A percentile compares a stretch with the other conserved stretches of the same genome.
Conservation (phyloP, 2,888 invertebrate genomes). For the Byasa hedistus region DNA sequence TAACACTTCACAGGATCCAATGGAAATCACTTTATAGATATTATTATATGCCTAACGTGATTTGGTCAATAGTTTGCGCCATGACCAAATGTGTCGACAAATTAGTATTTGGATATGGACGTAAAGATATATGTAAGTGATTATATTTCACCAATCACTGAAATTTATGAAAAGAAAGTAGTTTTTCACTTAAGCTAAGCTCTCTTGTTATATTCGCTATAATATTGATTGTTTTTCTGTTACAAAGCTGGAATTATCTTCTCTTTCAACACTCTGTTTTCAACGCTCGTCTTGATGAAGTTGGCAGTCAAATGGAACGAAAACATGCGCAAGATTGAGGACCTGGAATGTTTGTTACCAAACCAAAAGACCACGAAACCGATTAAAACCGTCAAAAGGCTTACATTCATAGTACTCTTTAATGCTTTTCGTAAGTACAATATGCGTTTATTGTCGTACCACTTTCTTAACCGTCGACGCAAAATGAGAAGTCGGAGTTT, state of each 20-base stretch:
- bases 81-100: slow-evolving; percentile 14
- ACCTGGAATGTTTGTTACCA: slow-evolving; percentile 9
- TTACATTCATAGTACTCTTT: not conserved
- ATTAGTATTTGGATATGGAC: slow-evolving; percentile 9
- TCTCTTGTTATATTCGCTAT: not conserved
- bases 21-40: slow-evolving; percentile 12
- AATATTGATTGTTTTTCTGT: not conserved
- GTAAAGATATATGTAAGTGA: slow-evolving; percentile 25
- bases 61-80: slow-evolving; percentile 12
- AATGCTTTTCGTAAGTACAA: slow-evolving; percentile 5
- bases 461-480: not conserved
- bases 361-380: slow-evolving; percentile 8
- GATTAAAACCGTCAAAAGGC: not conserved
- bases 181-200: not conserved
- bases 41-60: slow-evolving; percentile 12
- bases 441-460: not conserved
- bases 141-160: not conserved
- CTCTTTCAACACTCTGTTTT: slow-evolving; percentile 16
- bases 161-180: not conserved
- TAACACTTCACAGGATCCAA: slow-evolving; percentile 6
- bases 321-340: slow-evolving; percentile 10
- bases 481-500: not conserved
- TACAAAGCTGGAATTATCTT: slow-evolving; percentile 19
- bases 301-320: slow-evolving; percentile 16
- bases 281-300: slow-evolving; percentile 11